phyloP scores from a whole-genome alignment of 2,888 invertebrate genomes.

The Parasteatoda lunata region DNA sequence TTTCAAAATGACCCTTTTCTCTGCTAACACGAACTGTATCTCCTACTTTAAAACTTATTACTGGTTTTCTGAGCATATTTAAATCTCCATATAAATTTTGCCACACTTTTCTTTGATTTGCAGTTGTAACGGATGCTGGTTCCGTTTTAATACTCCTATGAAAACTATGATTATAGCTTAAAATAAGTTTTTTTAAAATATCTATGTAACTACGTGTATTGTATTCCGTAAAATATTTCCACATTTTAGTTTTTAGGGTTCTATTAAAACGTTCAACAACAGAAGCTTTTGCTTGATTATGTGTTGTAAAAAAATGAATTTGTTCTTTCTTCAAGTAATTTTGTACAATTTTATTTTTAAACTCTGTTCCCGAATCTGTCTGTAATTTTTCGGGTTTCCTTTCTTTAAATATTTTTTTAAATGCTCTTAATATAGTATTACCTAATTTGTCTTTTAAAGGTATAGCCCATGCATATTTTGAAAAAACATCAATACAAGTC shows the following conservation, averaged over 20 bases:
- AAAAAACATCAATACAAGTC: slow-evolving; percentile 71
- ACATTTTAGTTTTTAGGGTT: slow-evolving; percentile 71
- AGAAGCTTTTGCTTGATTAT: slow-evolving; percentile 72
- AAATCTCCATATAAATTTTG: slow-evolving; percentile 25
- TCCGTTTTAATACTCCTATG: slow-evolving; percentile 33
- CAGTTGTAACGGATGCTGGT: slow-evolving; percentile 1
- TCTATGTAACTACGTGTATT: slow-evolving; percentile 17
- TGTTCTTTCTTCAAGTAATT: slow-evolving; percentile 66
- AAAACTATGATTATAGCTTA: slow-evolving; percentile 37
- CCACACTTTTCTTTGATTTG: slow-evolving; percentile 22
- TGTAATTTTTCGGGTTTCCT: slow-evolving; percentile 68
- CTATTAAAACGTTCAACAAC: slow-evolving; percentile 72
- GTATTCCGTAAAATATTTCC: slow-evolving; percentile 39
- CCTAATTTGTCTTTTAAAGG: slow-evolving; percentile 71
- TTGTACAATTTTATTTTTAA: slow-evolving; percentile 66
- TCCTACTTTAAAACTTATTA: slow-evolving; percentile 12
- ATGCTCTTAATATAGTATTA: slow-evolving; percentile 58
- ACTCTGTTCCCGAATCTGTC: slow-evolving; percentile 70
- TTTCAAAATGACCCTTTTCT: slow-evolving; percentile 20
- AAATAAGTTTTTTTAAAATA: slow-evolving; percentile 10
- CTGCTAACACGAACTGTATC: slow-evolving; percentile 33
- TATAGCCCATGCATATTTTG: slow-evolving; percentile 70
- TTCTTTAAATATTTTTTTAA: slow-evolving; percentile 63
- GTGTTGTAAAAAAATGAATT: slow-evolving; percentile 70
- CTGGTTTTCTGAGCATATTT: not conserved